Base-by-base conservation (phyloP, 1,140 invertebrate species). In the Pantala flavescens region DNA sequence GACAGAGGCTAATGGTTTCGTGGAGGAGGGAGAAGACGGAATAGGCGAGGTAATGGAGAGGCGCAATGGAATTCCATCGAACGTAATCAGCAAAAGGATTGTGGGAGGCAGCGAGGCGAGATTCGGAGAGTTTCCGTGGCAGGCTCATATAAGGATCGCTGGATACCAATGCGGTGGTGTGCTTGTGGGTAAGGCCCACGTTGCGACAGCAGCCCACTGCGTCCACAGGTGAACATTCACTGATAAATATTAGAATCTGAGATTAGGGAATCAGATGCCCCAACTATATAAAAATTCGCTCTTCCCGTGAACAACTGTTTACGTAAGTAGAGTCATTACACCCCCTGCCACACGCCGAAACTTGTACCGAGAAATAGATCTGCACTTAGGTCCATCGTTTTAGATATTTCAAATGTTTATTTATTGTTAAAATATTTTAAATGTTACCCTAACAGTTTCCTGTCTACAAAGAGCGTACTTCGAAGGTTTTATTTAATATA, bases 81-180 rank as follows among this genome's bases (percentile, higher is more conserved):
- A 72, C 23, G 71, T 24, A 2, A 14, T 72, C 1, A 24, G 71
- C 71, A 93, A 92, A 79, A 82, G 92, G 75, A 94, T 94, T 70
- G 93, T 94, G 71, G 90, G 90, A 14, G 90, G 90, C 2, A 81
- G 87, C 14, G 88, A 89, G 71, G 90, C 90, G 0, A 83, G 85
- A 74, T 89, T 90, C 77, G 92, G 90, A 0, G 91, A 94, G 83
- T 90, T 92, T 80, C 92, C 92, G 1, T 94, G 92, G 92, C 91
- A 94, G 81, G 91, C 91, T 0, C 92, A 93, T 78, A 91, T 94
- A 75, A 87, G 92, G 80, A 93, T 94, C 75, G 86, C 88, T 0
- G 89, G 91, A 76, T 93, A 90, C 80, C 92, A 94, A 81, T 93
- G 91, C 80, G 91, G 91, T 19, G 91, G 91, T 9, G 89, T 90